phyloP scores from a whole-genome alignment of 2,797 vertebrate species.

The Choloepus didactylus region DNA sequence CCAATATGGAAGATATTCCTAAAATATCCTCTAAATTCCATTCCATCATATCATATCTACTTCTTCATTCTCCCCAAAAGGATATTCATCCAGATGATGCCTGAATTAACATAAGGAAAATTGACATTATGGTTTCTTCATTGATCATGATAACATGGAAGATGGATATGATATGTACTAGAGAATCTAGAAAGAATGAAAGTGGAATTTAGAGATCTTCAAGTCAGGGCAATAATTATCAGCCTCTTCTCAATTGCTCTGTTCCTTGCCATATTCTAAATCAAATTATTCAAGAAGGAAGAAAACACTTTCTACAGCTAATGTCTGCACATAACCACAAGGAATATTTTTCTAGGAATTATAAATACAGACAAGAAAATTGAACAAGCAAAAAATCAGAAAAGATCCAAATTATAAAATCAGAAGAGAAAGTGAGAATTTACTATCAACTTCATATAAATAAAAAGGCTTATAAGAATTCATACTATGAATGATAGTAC shows the following conservation, averaged over 20 bases:
- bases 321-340: background rate
- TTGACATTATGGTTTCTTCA: background rate
- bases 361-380: too few species aligned
- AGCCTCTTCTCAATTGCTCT: background rate
- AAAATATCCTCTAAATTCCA: conserved; percentile 9
- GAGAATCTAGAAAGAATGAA: background rate
- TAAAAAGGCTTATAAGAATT: too few species aligned
- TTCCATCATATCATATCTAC: background rate
- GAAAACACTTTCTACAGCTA: background rate
- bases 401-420: background rate
- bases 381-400: too few species aligned
- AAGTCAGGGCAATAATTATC: background rate
- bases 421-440: too few species aligned
- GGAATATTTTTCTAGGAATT: background rate
- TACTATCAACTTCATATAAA: too few species aligned
- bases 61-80: background rate
- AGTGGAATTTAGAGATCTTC: background rate
- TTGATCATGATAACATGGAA: background rate
- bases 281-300: background rate
- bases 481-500: too few species aligned
- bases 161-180: background rate
- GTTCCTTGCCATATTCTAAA: background rate
- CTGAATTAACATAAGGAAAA: background rate
- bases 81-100: background rate
- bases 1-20: background rate